Evolutionary conservation across 2,888 invertebrate genomes (phyloP).

Genomic region (Ectemnius lituratus): DNA sequence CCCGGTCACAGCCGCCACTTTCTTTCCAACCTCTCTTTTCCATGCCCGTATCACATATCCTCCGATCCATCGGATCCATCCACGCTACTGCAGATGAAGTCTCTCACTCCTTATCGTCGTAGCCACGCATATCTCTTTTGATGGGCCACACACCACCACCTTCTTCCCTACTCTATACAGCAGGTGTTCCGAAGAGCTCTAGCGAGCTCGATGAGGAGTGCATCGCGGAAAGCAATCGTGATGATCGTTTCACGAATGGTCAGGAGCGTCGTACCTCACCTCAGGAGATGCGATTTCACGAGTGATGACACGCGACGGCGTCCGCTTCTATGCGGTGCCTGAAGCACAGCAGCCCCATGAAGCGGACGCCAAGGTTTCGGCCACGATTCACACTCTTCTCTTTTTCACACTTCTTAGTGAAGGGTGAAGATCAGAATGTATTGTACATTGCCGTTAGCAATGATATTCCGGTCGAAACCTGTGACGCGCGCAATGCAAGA

Average conservation of each 20-base stretch:
- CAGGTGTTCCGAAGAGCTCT: not conserved
- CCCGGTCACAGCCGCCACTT: slow-evolving; percentile 29
- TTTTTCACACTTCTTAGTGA: not conserved
- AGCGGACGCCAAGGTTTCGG: slow-evolving; percentile 6
- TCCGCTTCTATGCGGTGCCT: too few species aligned
- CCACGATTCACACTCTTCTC: slow-evolving; percentile 4
- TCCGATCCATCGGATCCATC: not conserved
- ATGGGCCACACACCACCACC: slow-evolving; percentile 6
- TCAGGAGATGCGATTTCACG: slow-evolving; percentile 76
- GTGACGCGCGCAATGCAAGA: not conserved
- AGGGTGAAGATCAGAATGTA: not conserved
- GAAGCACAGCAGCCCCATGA: too few species aligned
- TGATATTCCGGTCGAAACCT: not conserved
- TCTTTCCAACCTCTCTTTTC: slow-evolving; percentile 16
- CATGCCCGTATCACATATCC: not conserved
- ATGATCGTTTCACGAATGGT: not conserved
- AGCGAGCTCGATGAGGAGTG: slow-evolving; percentile 18
- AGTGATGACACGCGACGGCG: slow-evolving; percentile 9
- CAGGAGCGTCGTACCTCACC: slow-evolving; percentile 54
- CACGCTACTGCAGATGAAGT: slow-evolving; percentile 13
- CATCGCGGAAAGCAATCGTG: slow-evolving; percentile 4
- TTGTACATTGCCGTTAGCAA: not conserved
- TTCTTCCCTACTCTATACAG: slow-evolving; percentile 12
- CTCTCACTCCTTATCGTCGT: slow-evolving; percentile 1
- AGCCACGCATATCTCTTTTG: slow-evolving; percentile 7